Percentiles rank a stretch among this genome's conserved stretches.
These are phyloP conservation scores for Carassius carassius DNA, from an alignment of 2,113 vertebrate species.

Conservation along the genomic window DNA sequence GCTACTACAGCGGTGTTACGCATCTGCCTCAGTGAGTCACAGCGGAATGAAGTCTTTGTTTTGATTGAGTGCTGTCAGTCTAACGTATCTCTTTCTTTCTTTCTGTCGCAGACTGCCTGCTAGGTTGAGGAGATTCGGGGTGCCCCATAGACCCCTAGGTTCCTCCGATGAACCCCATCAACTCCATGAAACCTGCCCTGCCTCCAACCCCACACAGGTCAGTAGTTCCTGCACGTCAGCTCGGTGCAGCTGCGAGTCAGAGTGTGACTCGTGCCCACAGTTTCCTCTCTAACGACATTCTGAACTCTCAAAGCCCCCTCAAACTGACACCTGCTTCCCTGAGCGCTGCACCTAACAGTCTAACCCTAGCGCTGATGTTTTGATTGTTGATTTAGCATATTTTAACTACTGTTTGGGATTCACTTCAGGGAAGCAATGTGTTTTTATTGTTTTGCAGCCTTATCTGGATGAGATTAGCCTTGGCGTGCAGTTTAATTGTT, in stretches of 20 bases:
- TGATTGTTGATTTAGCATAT: constrained; percentile 4
- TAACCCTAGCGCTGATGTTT: neutral
- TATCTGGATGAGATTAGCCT: constrained; percentile 34
- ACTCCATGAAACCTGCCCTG: constrained; percentile 94
- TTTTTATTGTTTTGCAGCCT: neutral
- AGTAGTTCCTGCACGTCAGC: constrained; percentile 51
- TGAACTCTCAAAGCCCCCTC: constrained; percentile 27
- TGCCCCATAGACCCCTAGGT: constrained; percentile 70
- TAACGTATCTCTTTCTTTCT: constrained; percentile 33
- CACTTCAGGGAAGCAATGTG: neutral
- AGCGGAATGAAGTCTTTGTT: neutral
- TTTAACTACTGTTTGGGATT: constrained; percentile 1
- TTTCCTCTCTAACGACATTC: constrained; percentile 36
- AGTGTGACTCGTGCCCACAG: constrained; percentile 37
- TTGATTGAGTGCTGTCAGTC: constrained; percentile 32
- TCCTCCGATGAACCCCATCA: constrained; percentile 90
- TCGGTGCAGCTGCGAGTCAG: neutral
- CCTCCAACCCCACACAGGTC: constrained; percentile 89
- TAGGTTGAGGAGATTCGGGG: constrained; percentile 65
- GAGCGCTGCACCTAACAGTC: constrained; percentile 23
- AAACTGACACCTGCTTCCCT: constrained; percentile 43
- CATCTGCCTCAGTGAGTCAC: constrained; percentile 45
- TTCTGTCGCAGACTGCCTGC: constrained; percentile 64
- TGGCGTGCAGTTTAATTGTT: neutral
- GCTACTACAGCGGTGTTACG: neutral